Evolutionary conservation across 2,113 vertebrate genomes (phyloP).

Genomic region (Lamprotornis superbus): DNA sequence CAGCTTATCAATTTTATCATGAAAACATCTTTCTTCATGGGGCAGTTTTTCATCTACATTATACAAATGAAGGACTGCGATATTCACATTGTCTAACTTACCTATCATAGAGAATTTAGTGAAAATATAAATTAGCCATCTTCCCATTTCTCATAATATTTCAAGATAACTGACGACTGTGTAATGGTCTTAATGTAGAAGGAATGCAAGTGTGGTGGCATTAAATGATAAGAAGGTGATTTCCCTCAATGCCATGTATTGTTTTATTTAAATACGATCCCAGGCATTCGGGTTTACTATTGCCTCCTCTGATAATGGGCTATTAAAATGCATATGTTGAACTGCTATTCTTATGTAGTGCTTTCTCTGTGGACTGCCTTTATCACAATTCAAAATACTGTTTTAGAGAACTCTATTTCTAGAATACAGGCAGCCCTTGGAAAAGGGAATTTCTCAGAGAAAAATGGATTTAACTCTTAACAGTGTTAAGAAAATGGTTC

Average conservation of each 20-base stretch:
- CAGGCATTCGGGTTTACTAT: neutral
- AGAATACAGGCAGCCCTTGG: neutral
- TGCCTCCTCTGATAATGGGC: neutral
- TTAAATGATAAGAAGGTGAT: constrained; percentile 23
- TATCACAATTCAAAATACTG: neutral
- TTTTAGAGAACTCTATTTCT: neutral
- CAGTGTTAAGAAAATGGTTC: neutral
- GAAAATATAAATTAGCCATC: neutral
- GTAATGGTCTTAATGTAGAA: neutral
- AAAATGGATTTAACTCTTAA: neutral
- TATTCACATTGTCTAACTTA: neutral
- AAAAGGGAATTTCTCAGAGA: neutral
- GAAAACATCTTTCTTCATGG: neutral
- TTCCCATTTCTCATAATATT: neutral
- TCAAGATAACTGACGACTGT: neutral
- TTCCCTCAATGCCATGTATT: neutral
- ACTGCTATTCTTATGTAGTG: neutral
- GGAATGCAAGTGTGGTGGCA: neutral
- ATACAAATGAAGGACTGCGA: neutral
- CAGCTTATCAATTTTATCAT: neutral
- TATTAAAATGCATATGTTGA: neutral
- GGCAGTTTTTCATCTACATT: neutral
- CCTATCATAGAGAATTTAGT: neutral
- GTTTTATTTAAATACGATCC: neutral
- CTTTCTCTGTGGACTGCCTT: neutral